Base-by-base conservation (phyloP, 2,797 vertebrate genomes). In the Salarias fasciatus region DNA sequence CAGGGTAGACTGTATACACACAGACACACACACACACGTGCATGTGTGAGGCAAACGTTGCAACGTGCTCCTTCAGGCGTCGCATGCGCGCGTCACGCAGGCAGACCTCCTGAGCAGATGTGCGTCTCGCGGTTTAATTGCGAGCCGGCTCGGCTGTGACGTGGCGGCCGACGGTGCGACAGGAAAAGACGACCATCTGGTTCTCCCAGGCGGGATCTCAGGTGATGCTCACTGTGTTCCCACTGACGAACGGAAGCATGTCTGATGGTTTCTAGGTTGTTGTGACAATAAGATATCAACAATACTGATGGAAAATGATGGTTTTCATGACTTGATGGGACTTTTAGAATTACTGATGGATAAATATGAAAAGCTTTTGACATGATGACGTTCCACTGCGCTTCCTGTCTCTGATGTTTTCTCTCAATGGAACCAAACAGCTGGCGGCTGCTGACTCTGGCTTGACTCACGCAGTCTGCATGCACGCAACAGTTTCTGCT, bases 1-100 rank as follows among this genome's bases (percentile, higher is more conserved):
- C 80, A 55, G 77, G 44, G 48, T 41, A 33, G 52, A 63, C 35
- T 52, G 44, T 3, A 33, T 9, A 11, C 15, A 51, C 47, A 60
- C 58, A 53, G 36, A 69, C 6, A 53, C 38, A 29, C 13, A 41
- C 8, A 11, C 15, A 44, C 15, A 44, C 42, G 12, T 75, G 72
- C 11, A 41, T 10, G 58, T 38, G 15, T 11, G 15, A 37, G 36
- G 24, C 42, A 52, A 61, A n/a, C n/a, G n/a, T n/a, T n/a, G n/a
- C n/a, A n/a, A n/a, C n/a, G n/a, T n/a, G n/a, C n/a, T 24, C 18
- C 18, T 24, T 24, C 18, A 3, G 18, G 18, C 3, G 18, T 11
- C 36, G 11, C 13, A 15, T 31, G 6, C 30, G 41, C 13, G 38
- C 30, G 9, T 2, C 33, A 35, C 9, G 3, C 6, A 9, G 33